A percentile compares a stretch with the other conserved stretches of the same genome.
Evolutionary conservation across 2,797 vertebrate genomes (phyloP).

Genomic region (Psittacula derbiana): DNA sequence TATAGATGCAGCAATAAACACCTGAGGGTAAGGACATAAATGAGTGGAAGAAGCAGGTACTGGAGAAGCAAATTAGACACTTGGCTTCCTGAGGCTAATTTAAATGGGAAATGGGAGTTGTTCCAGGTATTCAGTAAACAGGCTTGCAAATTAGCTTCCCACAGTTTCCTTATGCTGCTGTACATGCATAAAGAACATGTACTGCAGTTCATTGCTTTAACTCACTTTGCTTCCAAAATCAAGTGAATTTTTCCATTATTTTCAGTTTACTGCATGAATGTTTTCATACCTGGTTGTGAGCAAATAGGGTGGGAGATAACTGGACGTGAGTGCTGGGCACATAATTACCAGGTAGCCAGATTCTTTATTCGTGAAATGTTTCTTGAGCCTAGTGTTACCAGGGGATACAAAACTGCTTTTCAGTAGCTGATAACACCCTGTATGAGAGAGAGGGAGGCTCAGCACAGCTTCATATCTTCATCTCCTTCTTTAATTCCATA

Average conservation of each 20-base stretch:
- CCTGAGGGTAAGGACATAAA: background rate
- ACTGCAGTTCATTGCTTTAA: background rate
- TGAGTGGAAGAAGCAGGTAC: slow-evolving; percentile 48
- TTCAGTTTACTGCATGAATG: background rate
- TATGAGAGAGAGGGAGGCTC: background rate
- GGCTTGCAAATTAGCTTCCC: slow-evolving; percentile 70
- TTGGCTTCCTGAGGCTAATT: slow-evolving; percentile 65
- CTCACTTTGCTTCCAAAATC: slow-evolving; percentile 19
- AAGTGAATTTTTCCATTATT: background rate
- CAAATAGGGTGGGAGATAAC: background rate
- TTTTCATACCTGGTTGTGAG: slow-evolving; percentile 3
- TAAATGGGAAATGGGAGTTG: slow-evolving; percentile 70
- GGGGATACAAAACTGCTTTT: slow-evolving; percentile 57
- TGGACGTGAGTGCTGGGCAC: background rate
- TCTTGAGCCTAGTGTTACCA: slow-evolving; percentile 50
- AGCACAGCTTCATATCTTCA: slow-evolving; percentile 20
- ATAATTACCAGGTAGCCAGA: slow-evolving; percentile 2
- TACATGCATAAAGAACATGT: slow-evolving; percentile 9
- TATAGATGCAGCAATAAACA: slow-evolving; percentile 39
- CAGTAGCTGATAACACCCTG: background rate
- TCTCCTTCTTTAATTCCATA: background rate
- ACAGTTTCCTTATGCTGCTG: slow-evolving; percentile 65
- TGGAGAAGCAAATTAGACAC: slow-evolving; percentile 59
- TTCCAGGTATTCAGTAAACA: slow-evolving; percentile 71
- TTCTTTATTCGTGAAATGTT: background rate